These are phyloP conservation scores for Lobophora halterata DNA, from an alignment of 2,888 invertebrate genomes.

Conservation along the genomic window DNA sequence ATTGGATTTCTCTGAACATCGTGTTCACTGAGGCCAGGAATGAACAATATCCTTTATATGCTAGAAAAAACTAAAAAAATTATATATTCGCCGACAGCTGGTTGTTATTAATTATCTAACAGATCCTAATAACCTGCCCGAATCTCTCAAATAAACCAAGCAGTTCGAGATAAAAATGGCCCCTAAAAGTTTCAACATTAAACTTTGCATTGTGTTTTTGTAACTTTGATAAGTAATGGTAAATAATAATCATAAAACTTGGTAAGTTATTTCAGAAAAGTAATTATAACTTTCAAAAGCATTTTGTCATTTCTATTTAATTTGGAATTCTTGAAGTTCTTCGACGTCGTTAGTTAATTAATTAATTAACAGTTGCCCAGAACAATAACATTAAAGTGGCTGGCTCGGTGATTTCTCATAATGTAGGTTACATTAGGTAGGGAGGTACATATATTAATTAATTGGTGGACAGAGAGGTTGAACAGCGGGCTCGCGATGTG, in stretches of 20 bases:
- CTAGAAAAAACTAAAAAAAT: too few species aligned
- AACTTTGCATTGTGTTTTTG: too few species aligned
- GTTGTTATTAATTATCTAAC: too few species aligned
- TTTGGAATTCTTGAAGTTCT: constrained; percentile 20
- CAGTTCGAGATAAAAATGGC: too few species aligned
- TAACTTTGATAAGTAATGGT: too few species aligned
- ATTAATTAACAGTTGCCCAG: constrained; percentile 36
- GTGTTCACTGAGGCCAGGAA: too few species aligned
- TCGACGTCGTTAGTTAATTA: constrained; percentile 25
- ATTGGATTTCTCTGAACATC: too few species aligned
- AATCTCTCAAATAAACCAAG: too few species aligned
- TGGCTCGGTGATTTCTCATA: constrained; percentile 64
- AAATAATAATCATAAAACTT: constrained; percentile 2
- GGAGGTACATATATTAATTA: constrained; percentile 45
- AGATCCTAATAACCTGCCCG: too few species aligned
- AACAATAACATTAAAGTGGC: constrained; percentile 39
- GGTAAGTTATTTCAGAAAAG: constrained; percentile 2
- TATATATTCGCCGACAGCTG: too few species aligned
- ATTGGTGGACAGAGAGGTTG: constrained; percentile 40
- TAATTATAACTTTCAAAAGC: constrained; percentile 1
- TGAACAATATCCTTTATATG: too few species aligned
- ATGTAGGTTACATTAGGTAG: constrained; percentile 43
- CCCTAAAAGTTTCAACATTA: too few species aligned
- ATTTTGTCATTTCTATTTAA: constrained; percentile 23
- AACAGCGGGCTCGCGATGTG: constrained; percentile 52